phyloP scores from a whole-genome alignment of 2,888 invertebrate species.

The Agrotis segetum region DNA sequence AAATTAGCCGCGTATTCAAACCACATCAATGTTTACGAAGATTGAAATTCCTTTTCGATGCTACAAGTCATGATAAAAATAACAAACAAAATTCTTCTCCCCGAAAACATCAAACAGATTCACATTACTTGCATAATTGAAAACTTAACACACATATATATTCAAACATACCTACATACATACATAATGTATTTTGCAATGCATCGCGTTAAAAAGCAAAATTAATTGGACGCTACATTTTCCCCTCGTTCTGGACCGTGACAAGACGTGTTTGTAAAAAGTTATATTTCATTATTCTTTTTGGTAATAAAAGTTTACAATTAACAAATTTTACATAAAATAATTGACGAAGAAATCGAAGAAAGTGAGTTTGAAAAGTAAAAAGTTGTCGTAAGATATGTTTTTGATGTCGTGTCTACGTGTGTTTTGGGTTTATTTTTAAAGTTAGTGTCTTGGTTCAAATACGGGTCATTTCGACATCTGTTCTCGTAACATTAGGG shows the following conservation, averaged over 20 bases:
- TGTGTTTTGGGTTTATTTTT: constrained; percentile 78
- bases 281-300: constrained; percentile 53
- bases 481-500: constrained; percentile 78
- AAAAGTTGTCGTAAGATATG: constrained; percentile 73
- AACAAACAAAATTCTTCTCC: constrained; percentile 33
- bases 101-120: constrained; percentile 24
- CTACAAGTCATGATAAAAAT: constrained; percentile 9
- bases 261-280: constrained; percentile 74
- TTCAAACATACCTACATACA: constrained; percentile 42
- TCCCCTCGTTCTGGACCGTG: constrained; percentile 79
- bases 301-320: constrained; percentile 45
- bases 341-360: constrained; percentile 47
- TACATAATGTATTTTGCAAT: constrained; percentile 71
- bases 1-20: background rate
- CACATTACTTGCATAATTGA: constrained; percentile 58
- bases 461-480: constrained; percentile 84
- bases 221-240: constrained; percentile 79
- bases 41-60: constrained; percentile 16
- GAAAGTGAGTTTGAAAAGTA: constrained; percentile 53
- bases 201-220: constrained; percentile 68
- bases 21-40: background rate
- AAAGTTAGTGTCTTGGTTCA: constrained; percentile 75
- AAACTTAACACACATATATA: constrained; percentile 59
- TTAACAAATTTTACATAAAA: constrained; percentile 32
- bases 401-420: constrained; percentile 63